phyloP scores from a whole-genome alignment of 2,888 invertebrate genomes.

The Nemotelus pantherinus region DNA sequence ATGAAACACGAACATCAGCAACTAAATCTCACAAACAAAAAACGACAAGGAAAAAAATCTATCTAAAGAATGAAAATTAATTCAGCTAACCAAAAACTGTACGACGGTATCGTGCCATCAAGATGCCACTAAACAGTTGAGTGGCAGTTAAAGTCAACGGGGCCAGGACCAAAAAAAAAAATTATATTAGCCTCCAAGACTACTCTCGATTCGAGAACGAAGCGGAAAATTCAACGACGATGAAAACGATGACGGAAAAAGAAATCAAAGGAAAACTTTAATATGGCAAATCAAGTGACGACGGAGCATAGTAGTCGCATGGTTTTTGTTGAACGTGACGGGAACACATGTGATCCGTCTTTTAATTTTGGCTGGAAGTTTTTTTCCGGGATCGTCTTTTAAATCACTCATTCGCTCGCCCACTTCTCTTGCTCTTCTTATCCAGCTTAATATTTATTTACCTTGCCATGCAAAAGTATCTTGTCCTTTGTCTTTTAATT shows the following conservation, averaged over 20 bases:
- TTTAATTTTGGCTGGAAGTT: conserved; percentile 10
- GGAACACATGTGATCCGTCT: conserved; percentile 26
- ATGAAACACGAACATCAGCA: neutral
- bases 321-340: neutral
- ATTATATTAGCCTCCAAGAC: no score
- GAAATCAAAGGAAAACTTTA: conserved; percentile 20
- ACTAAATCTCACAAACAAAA: neutral
- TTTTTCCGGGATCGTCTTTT: neutral
- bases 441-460: neutral
- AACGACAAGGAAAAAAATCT: neutral
- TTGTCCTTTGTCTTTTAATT: conserved; percentile 22
- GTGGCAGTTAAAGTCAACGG: neutral
- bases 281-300: conserved; percentile 13
- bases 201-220: no score
- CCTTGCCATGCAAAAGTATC: neutral
- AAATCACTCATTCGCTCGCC: neutral
- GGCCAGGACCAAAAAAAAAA: neutral
- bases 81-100: no score
- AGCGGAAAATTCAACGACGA: no score
- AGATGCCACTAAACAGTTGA: neutral
- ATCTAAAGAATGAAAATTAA: no score
- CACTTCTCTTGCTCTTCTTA: neutral
- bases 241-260: neutral
- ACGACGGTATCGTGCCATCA: no score
- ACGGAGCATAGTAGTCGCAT: neutral